A percentile compares a stretch with the other conserved stretches of the same genome.
Conservation (phyloP, 2,797 vertebrate genomes). For the Rhinichthys osculus region DNA sequence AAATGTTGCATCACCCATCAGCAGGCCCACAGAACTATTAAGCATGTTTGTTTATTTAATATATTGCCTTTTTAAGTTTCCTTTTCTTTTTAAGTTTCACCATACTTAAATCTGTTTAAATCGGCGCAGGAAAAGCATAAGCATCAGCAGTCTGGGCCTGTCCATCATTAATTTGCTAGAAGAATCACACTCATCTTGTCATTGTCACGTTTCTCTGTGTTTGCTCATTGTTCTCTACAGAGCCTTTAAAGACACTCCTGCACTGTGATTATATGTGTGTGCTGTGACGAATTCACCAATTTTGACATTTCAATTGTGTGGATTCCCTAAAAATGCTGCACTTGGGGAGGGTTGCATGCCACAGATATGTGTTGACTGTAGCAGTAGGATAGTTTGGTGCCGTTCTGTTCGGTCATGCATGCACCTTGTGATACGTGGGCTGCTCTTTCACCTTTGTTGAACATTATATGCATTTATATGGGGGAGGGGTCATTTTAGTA, state of each 20-base stretch:
- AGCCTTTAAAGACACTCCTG: conserved; percentile 72
- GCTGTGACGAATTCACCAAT: conserved; percentile 68
- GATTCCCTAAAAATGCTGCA: conserved; percentile 47
- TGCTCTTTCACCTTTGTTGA: conserved; percentile 77
- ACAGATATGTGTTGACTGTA: conserved; percentile 61
- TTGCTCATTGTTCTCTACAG: conserved; percentile 30
- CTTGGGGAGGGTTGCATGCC: conserved; percentile 72
- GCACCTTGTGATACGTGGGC: conserved; percentile 78
- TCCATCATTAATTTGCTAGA: conserved; percentile 15
- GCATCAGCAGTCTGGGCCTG: conserved; percentile 3
- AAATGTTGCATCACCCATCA: conserved; percentile 20
- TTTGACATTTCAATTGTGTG: conserved; percentile 59
- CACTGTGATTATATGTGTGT: conserved; percentile 70
- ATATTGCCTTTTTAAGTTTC: not conserved
- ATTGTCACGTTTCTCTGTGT: conserved; percentile 26
- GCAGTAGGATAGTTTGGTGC: conserved; percentile 71
- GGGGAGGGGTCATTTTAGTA: conserved; percentile 37
- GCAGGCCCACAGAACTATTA: not conserved
- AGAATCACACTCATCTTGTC: not conserved
- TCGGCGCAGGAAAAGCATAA: not conserved
- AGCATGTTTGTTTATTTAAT: not conserved
- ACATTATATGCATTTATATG: conserved; percentile 62
- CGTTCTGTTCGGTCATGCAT: conserved; percentile 76
- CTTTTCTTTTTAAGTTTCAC: not conserved
- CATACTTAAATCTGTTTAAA: not conserved